Percentiles rank a stretch among this genome's conserved stretches.
phyloP scores from a whole-genome alignment of 2,797 vertebrate genomes.

The Denticeps clupeoides region DNA sequence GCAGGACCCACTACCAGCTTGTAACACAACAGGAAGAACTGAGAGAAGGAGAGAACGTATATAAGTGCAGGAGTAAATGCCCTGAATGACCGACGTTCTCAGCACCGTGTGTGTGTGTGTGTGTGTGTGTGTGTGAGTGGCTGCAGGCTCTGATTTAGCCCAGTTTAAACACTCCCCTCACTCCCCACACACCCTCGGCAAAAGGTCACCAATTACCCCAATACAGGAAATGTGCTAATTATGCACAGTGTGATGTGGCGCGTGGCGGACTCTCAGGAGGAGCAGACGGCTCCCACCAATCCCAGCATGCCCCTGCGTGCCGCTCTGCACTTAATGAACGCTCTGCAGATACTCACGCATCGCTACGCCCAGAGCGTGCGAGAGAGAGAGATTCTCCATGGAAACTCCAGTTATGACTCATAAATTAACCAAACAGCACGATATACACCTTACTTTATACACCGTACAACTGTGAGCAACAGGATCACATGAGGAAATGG shows the following conservation, averaged over 20 bases:
- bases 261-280: constrained; percentile 20
- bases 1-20: too few relatives aligned
- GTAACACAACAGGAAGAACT: too few relatives aligned
- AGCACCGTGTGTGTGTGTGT: too few relatives aligned
- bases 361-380: background rate
- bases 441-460: too few relatives aligned
- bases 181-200: background rate
- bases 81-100: too few relatives aligned
- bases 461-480: too few relatives aligned
- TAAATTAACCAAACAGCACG: too few relatives aligned
- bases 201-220: constrained; percentile 6
- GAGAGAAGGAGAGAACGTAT: too few relatives aligned
- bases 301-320: background rate
- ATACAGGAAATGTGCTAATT: constrained; percentile 1
- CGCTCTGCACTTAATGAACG: background rate
- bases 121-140: too few relatives aligned
- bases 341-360: background rate
- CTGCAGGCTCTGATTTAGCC: background rate
- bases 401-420: too few relatives aligned
- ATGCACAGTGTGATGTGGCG: constrained; percentile 21
- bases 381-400: constrained; percentile 7
- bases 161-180: background rate
- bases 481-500: too few relatives aligned
- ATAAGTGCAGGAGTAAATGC: too few relatives aligned
- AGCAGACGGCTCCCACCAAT: background rate